Base-by-base conservation (phyloP, 2,113 vertebrate species). In the Silurus glanis region DNA sequence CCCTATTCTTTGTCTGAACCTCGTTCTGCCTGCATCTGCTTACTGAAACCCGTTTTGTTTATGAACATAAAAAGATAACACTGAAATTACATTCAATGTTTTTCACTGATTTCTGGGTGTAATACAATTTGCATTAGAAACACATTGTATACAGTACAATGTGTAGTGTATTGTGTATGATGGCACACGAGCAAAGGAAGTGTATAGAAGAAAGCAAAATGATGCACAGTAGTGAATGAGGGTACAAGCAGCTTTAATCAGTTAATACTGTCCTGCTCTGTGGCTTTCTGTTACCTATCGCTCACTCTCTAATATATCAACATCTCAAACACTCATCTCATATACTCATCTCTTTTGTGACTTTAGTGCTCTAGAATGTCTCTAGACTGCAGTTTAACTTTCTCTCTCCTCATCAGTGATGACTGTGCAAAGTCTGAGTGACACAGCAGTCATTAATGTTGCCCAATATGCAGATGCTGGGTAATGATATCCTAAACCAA, bases 101-200 rank as follows among this genome's bases (percentile, higher is more conserved):
- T 37, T 37, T 37, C 37, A 37, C 37, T 91, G 91, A 91, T 90
- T 91, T 90, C 87, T 37, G 37, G 90, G 92, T 87, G 89, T 91
- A 93, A 94, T 92, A 83, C 84, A 90, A 93, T 93, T 90, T 89
- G 89, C 86, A 61, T 93, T 90, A 89, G 88, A 90, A 86, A 89
- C 64, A 55, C 71, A 66, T 78, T 53, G 13, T 19, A n/a, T 58
- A 74, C 62, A 66, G 37, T 37, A 37, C 25, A 28, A 62, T 71
- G 2, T 59, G 4, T 47, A n/a, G 62, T 47, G n/a, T 76, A 53
- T 5, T 16, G 28, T 55, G 37, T 87, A 67, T 62, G 71, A 66
- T 79, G 59, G 55, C 56, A 61, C 17, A 51, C 21, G 19, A 19
- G 28, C 47, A 66, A 47, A 23, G 19, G 12, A 9, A 66, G 19